Evolutionary conservation across 2,888 invertebrate species (phyloP).

Genomic region (Steromphala cineraria): DNA sequence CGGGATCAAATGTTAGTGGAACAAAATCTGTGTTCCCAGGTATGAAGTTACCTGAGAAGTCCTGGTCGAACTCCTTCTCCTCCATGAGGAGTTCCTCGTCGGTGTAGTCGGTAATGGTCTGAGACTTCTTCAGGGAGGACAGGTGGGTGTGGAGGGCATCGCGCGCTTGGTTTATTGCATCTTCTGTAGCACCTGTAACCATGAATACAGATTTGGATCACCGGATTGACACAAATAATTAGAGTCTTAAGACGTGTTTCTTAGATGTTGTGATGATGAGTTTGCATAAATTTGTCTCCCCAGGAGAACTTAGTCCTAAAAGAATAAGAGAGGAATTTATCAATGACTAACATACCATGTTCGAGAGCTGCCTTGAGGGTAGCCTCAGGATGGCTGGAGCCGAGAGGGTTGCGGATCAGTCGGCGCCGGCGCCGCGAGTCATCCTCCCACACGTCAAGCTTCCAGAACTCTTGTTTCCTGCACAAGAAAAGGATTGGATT

Average conservation of each 20-base stretch:
- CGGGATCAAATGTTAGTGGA: too few species aligned
- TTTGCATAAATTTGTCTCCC: too few species aligned
- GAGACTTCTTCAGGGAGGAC: conserved; percentile 84
- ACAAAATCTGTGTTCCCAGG: not conserved
- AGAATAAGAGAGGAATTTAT: not conserved
- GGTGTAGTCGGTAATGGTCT: conserved; percentile 82
- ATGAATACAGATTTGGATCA: too few species aligned
- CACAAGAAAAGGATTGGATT: not conserved
- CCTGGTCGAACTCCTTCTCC: conserved; percentile 79
- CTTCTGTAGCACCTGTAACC: conserved; percentile 84
- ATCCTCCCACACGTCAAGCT: conserved; percentile 99
- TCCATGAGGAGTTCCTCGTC: conserved; percentile 88
- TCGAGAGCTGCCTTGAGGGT: conserved; percentile 85
- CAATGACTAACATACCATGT: conserved; percentile 77
- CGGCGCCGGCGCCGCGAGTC: conserved; percentile 96
- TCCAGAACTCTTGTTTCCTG: conserved; percentile 82
- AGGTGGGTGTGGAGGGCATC: conserved; percentile 96
- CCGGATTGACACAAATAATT: too few species aligned
- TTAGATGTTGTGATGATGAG: too few species aligned
- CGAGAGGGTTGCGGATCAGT: conserved; percentile 95
- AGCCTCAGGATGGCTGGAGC: conserved; percentile 94
- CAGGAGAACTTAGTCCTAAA: not conserved
- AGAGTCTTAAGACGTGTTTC: too few species aligned
- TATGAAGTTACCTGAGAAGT: conserved; percentile 71
- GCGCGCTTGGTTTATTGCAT: conserved; percentile 93